These are phyloP conservation scores for Hemithea aestivaria DNA, from an alignment of 2,888 invertebrate genomes.

Conservation along the genomic window DNA sequence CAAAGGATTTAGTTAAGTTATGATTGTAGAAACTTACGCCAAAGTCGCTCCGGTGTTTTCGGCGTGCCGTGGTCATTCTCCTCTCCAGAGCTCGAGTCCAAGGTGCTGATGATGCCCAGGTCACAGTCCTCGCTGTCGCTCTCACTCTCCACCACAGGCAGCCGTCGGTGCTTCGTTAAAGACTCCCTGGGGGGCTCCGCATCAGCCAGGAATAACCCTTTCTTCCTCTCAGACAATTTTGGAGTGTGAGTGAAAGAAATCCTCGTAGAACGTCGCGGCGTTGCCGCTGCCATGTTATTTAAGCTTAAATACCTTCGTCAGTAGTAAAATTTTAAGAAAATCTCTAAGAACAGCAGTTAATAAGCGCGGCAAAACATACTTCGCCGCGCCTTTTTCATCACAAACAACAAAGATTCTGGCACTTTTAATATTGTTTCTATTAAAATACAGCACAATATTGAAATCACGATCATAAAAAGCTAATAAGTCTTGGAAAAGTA, in stretches of 20 bases:
- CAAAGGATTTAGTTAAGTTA: neutral
- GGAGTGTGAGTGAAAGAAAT: constrained; percentile 72
- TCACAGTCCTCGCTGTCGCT: constrained; percentile 76
- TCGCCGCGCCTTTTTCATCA: constrained; percentile 12
- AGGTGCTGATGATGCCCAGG: constrained; percentile 78
- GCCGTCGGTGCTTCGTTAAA: constrained; percentile 58
- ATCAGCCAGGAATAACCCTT: constrained; percentile 78
- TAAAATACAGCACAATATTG: constrained; percentile 10
- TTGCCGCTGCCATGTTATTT: constrained; percentile 55
- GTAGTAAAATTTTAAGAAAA: constrained; percentile 12
- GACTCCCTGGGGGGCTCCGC: constrained; percentile 51
- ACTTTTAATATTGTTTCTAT: constrained; percentile 10
- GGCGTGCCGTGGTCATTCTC: constrained; percentile 58
- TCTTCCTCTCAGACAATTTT: constrained; percentile 80
- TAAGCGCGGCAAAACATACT: constrained; percentile 24
- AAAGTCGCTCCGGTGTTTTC: constrained; percentile 57
- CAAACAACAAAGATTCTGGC: constrained; percentile 3
- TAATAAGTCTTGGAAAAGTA: constrained; percentile 25
- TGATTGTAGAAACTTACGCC: constrained; percentile 53
- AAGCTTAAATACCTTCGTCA: constrained; percentile 19
- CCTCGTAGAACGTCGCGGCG: constrained; percentile 63
- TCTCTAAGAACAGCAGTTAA: constrained; percentile 8
- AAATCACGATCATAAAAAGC: constrained; percentile 20
- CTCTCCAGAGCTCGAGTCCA: constrained; percentile 68
- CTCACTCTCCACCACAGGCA: constrained; percentile 69